Evolutionary conservation across 2,888 invertebrate species (phyloP), one percentile per base, ranked within the genome.

Genomic region (Acanthacorydalis orientalis): DNA sequence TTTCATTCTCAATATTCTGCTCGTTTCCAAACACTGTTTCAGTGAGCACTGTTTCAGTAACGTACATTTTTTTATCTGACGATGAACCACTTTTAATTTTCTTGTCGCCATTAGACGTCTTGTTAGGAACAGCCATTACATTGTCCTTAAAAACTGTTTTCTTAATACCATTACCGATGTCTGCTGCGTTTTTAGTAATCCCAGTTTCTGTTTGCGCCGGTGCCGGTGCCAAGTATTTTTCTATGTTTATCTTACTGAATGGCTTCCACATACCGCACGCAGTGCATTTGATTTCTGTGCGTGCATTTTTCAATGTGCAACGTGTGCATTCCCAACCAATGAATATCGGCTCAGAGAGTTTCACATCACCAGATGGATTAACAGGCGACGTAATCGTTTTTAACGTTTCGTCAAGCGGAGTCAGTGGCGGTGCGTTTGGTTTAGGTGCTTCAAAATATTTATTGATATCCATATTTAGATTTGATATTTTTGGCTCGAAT

Each of bases 271-370:
- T 64, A 23, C 70, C 70, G 54, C 79, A 79, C 14, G 74, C 72
- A 52, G 74, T 74, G 59, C 80, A 80, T 35, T 77, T 75, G 11
- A 77, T 73, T 51, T 76, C 64, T 66, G 75, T 74, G 48, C 73
- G 71, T 32, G 71, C 69, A 59, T 79, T 79, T 55, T 75, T 69
- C 43, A 73, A 59, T 1, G 75, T 76, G 56, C 79, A 79, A 50
- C 68, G 67, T 1, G 72, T 68, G 57, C 79, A 79, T n/a, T 62
- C 60, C 80, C 78, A 78, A 16, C 23, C 23, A 39, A 12, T 34
- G 10, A 23, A 12, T n/a, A 31, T 16, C 10, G 43, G 31, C 31
- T 16, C 43, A 6, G 31, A 23, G 9, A 31, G 43, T 43, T 43
- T 43, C n/a, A 10, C 31, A 10, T 12, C 31, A 12, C 9, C 31